Percentiles rank a stretch among this genome's conserved stretches.
These are phyloP conservation scores for Drosophila dives DNA, from an alignment of 2,888 invertebrate species.

Conservation along the genomic window DNA sequence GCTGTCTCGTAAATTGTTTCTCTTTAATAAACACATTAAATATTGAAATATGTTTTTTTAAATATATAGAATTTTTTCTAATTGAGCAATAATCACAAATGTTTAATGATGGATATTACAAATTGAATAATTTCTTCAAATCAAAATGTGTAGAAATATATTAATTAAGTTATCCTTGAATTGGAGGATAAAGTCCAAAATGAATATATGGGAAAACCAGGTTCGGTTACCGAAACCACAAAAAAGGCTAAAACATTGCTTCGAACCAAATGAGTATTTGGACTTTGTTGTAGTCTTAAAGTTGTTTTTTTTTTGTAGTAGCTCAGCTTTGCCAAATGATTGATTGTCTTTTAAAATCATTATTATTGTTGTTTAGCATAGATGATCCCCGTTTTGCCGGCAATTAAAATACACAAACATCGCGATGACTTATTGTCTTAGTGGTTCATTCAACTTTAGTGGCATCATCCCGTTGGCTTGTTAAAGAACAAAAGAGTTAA, in stretches of 20 bases:
- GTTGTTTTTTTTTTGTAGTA: constrained; percentile 3
- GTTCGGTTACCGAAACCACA: background rate
- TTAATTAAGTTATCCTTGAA: background rate
- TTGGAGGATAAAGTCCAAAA: background rate
- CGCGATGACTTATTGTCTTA: constrained; percentile 21
- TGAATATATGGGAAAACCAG: background rate
- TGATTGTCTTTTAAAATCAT: constrained; percentile 72
- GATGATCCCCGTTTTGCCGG: constrained; percentile 52
- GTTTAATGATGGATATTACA: background rate
- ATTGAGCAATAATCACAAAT: background rate
- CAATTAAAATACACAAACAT: constrained; percentile 67
- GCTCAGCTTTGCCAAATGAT: constrained; percentile 63
- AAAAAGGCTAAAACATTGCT: background rate
- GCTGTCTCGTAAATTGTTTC: background rate
- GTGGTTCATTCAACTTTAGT: constrained; percentile 50
- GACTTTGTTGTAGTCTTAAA: constrained; percentile 30
- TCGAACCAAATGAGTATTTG: background rate
- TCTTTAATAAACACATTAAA: background rate
- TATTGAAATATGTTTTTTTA: background rate
- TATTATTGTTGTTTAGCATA: constrained; percentile 66
- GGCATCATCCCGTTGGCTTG: constrained; percentile 25
- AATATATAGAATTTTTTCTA: background rate
- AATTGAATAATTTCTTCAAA: background rate
- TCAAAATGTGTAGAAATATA: background rate
- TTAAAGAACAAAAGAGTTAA: background rate